Conservation (phyloP, 2,113 vertebrate genomes). For the Passer montanus region DNA sequence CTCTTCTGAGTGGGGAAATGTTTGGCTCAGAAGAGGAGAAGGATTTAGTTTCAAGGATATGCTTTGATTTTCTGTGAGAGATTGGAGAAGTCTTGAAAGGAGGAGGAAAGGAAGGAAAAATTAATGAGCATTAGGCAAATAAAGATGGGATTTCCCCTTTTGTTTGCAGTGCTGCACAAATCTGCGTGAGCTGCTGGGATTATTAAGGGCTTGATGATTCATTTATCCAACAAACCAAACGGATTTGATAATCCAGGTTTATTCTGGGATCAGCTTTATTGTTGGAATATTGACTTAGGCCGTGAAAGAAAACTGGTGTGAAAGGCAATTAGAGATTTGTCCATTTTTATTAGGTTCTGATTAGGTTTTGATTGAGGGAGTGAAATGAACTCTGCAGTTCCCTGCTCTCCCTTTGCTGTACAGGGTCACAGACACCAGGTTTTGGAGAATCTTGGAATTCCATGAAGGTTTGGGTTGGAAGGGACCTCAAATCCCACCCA, state of each 20-base stretch:
- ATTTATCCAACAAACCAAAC: background rate
- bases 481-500: accelerated
- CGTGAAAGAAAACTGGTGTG: accelerated
- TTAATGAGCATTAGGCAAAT: background rate
- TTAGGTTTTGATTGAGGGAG: background rate
- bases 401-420: background rate
- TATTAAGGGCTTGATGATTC: background rate
- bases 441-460: background rate
- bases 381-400: background rate
- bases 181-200: background rate
- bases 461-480: background rate
- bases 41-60: accelerated
- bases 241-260: background rate
- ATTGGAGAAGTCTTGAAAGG: background rate
- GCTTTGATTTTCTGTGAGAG: background rate
- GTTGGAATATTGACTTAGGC: background rate
- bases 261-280: background rate
- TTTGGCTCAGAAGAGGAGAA: background rate
- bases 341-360: background rate
- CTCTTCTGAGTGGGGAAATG: background rate
- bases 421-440: background rate
- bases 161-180: background rate
- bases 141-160: background rate
- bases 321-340: background rate
- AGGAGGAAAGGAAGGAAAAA: background rate